A percentile compares a stretch with the other conserved stretches of the same genome.
Evolutionary conservation across 2,113 vertebrate species (phyloP).

Genomic region (Sebastes schlegelii): DNA sequence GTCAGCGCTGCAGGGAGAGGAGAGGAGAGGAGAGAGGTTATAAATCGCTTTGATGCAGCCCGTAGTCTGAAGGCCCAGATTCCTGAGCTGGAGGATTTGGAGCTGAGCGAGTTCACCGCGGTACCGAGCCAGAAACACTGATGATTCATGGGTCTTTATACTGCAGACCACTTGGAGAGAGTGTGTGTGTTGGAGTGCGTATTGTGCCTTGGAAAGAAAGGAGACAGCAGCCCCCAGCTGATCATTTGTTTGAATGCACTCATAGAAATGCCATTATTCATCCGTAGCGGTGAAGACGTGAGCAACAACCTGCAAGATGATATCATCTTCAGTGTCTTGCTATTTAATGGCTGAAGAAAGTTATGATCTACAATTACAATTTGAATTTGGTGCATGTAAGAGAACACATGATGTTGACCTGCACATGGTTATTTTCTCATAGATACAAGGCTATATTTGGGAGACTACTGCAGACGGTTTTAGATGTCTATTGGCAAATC

Average conservation of each 20-base stretch:
- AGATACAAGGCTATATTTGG: neutral
- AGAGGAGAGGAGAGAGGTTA: conserved; percentile 47
- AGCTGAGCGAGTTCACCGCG: conserved; percentile 63
- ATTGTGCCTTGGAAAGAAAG: conserved; percentile 40
- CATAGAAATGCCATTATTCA: conserved; percentile 15
- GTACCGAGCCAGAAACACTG: conserved; percentile 61
- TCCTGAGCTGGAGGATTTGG: conserved; percentile 69
- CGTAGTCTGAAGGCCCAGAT: conserved; percentile 75
- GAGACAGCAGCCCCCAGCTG: conserved; percentile 17
- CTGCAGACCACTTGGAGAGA: conserved; percentile 59
- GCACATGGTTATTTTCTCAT: neutral
- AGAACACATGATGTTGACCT: neutral
- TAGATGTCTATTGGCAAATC: neutral
- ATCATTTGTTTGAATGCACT: conserved; percentile 32
- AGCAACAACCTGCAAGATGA: conserved; percentile 26
- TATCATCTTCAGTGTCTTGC: neutral
- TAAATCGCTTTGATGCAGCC: conserved; percentile 83
- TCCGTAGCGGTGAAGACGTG: conserved; percentile 17
- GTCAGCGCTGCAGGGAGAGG: conserved; percentile 63
- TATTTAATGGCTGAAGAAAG: neutral
- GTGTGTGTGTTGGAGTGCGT: conserved; percentile 26
- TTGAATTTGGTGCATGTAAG: neutral
- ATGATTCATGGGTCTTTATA: conserved; percentile 72
- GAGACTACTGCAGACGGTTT: neutral
- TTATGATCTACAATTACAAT: neutral